Evolutionary conservation across 2,797 vertebrate genomes (phyloP).

Genomic region (Parauchenoglanis punctatus): DNA sequence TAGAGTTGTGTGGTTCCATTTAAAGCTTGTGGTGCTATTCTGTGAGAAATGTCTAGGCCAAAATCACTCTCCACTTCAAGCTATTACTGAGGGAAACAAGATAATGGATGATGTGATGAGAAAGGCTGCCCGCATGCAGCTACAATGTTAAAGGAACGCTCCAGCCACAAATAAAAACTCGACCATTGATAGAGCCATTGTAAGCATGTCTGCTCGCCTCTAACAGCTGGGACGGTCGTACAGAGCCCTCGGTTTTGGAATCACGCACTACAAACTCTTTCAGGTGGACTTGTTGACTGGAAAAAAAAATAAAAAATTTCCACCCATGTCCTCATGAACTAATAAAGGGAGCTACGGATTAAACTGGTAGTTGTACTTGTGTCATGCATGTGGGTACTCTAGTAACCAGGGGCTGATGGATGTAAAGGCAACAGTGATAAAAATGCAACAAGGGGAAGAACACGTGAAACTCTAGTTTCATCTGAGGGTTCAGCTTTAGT

Average conservation of each 20-base stretch:
- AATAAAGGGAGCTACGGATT: not conserved
- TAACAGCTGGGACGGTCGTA: too few relatives aligned
- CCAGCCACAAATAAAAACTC: slow-evolving; percentile 16
- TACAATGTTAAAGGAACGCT: slow-evolving; percentile 1
- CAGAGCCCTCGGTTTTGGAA: not conserved
- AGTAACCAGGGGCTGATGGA: not conserved
- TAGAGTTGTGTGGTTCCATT: slow-evolving; percentile 47
- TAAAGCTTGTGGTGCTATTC: slow-evolving; percentile 32
- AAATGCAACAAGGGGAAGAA: not conserved
- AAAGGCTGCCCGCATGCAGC: slow-evolving; percentile 1
- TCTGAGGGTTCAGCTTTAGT: slow-evolving; percentile 3
- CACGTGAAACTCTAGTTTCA: not conserved
- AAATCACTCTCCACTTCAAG: slow-evolving; percentile 30
- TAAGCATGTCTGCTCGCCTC: not conserved
- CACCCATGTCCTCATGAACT: not conserved
- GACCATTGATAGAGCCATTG: not conserved
- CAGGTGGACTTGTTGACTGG: not conserved
- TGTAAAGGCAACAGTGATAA: not conserved
- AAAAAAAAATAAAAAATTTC: too few relatives aligned
- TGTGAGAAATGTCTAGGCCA: not conserved
- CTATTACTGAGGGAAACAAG: slow-evolving; percentile 20
- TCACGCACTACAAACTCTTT: not conserved
- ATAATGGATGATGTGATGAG: slow-evolving; percentile 12
- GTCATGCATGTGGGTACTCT: too few relatives aligned
- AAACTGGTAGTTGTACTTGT: not conserved